Conservation (phyloP, 2,797 vertebrate species). For the Sebastes vulpes region DNA sequence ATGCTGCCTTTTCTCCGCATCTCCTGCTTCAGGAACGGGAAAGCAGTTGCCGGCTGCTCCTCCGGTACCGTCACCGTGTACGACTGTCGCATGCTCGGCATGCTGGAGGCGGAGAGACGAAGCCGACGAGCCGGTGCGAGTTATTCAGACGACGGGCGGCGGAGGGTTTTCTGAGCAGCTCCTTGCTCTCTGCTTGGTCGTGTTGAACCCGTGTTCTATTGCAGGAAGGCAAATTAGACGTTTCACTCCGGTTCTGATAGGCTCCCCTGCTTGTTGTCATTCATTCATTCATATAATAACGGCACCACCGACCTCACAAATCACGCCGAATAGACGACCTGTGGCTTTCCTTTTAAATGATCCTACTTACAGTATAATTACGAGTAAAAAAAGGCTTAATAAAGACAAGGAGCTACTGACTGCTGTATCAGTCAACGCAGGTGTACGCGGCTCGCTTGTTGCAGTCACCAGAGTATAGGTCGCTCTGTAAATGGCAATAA, state of each 20-base stretch:
- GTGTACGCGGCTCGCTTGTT: too few relatives aligned
- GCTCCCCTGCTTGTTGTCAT: conserved; percentile 14
- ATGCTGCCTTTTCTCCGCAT: conserved; percentile 88
- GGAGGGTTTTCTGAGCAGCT: not conserved
- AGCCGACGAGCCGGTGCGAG: conserved; percentile 21
- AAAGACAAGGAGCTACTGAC: not conserved
- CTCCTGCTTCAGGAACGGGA: conserved; percentile 87
- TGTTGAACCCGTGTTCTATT: not conserved
- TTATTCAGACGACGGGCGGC: not conserved
- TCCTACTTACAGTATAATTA: not conserved
- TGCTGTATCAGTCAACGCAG: not conserved
- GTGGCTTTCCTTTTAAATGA: conserved; percentile 21
- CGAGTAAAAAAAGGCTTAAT: not conserved
- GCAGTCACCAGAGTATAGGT: too few relatives aligned
- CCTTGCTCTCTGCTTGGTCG: not conserved
- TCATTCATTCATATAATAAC: conserved; percentile 48
- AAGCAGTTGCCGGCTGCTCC: conserved; percentile 87
- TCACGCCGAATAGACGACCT: conserved; percentile 8
- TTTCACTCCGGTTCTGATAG: not conserved
- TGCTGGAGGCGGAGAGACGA: conserved; percentile 36
- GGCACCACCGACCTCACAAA: not conserved
- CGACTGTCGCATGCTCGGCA: conserved; percentile 90
- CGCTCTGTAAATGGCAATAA: not conserved
- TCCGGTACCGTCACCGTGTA: conserved; percentile 93
- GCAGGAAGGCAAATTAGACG: not conserved